Evolutionary conservation across 2,888 invertebrate species (phyloP).

Genomic region (Megamerina dolium): DNA sequence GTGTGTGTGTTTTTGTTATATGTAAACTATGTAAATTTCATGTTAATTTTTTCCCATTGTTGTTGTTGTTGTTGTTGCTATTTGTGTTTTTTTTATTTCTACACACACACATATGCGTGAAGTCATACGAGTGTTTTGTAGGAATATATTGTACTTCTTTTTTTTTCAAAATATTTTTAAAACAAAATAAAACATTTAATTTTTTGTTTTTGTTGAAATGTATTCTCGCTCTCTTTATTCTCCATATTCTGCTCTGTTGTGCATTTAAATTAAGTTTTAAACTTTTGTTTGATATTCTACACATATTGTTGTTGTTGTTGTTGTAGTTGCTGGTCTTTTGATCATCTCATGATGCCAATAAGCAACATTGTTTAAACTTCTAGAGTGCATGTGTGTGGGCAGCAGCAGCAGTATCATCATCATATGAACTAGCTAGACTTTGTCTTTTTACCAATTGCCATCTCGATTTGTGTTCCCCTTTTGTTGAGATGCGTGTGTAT

Average conservation of each 20-base stretch:
- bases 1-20: background rate
- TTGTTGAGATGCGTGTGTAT: background rate
- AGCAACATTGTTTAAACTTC: background rate
- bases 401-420: too few relatives aligned
- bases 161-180: too few relatives aligned
- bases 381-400: background rate
- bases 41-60: too few relatives aligned
- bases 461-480: background rate
- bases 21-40: background rate
- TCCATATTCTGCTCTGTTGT: too few relatives aligned
- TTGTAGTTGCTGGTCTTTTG: background rate
- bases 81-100: too few relatives aligned
- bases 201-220: too few relatives aligned
- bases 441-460: background rate
- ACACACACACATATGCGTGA: too few relatives aligned
- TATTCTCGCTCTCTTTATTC: too few relatives aligned
- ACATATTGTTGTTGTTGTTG: background rate
- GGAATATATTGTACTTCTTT: too few relatives aligned
- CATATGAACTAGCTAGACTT: background rate
- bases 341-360: background rate
- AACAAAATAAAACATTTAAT: too few relatives aligned
- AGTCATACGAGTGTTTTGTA: too few relatives aligned
- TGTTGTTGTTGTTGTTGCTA: too few relatives aligned
- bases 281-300: conserved; percentile 8
- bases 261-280: conserved; percentile 27